Base-by-base conservation (phyloP, 2,888 invertebrate species). In the Drosophila kambysellisi region DNA sequence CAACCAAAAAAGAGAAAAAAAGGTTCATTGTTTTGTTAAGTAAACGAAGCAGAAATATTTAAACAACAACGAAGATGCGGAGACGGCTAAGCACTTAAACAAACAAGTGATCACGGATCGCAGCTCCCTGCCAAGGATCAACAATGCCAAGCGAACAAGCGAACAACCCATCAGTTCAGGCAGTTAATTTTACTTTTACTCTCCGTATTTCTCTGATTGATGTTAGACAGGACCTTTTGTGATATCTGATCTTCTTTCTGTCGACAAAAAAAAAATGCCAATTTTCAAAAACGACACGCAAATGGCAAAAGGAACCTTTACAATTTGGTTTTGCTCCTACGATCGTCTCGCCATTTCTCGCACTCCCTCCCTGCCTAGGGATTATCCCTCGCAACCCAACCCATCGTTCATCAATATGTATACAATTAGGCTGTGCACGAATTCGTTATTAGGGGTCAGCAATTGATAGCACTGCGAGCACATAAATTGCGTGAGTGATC, bases 401-500 rank as follows among this genome's bases (percentile, higher is more conserved):
- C 41, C 64, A 51, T 62, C 46, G 59, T 70, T 78, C 80, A 78
- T 82, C 86, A 81, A 89, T 87, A 87, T 81, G 82, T 82, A 68
- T 71, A 76, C 87, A 87, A 87, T 88, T 89, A 89, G 80, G 83
- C 83, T 83, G 81, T 50, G 80, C 87, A 88, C 87, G 87, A 88
- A 88, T 82, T 88, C 76, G 88, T 82, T 85, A 88, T 88, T 89
- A 89, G 73, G 78, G 89, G 85, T 87, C 89, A 84, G 76, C 84
- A 82, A 88, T 84, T 84, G 84, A 84, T 76, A 70, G 87, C 65
- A 58, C 67, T 67, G 68, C 60, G 76, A 58, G 70, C 81, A 75
- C 63, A 81, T 79, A 81, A 80, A 78, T 89, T 87, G 87, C 83
- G 83, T 85, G 88, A 78, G 74, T 83, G 88, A 78, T 73, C 77